A percentile compares a stretch with the other conserved stretches of the same genome.
Conservation (phyloP, 92 coral and sea anemone species). For the Phenganax subtilis region DNA sequence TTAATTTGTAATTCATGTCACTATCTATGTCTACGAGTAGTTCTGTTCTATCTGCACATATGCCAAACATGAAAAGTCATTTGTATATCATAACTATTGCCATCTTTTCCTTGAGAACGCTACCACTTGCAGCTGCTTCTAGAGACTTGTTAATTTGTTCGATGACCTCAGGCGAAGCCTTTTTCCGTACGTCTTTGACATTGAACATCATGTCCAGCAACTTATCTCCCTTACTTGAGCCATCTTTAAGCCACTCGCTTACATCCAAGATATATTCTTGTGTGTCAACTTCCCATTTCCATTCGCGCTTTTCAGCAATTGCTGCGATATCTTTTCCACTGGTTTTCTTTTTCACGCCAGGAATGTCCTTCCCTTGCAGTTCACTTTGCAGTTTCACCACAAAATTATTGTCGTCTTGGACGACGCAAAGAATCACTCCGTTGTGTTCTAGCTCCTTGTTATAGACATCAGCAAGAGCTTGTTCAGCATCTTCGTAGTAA, state of each 20-base stretch:
- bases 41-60: too few species aligned
- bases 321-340: constrained; percentile 48
- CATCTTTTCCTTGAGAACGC: constrained; percentile 29
- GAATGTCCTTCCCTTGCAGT: constrained; percentile 38
- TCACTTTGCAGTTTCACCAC: constrained; percentile 39
- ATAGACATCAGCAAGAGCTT: constrained; percentile 41
- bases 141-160: constrained; percentile 65
- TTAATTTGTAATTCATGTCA: too few species aligned
- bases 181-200: constrained; percentile 34
- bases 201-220: constrained; percentile 26
- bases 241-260: constrained; percentile 46
- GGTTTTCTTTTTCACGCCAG: constrained; percentile 32
- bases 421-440: constrained; percentile 53
- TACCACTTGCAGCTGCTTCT: constrained; percentile 67
- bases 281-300: constrained; percentile 50
- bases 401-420: constrained; percentile 45
- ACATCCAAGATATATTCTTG: constrained; percentile 47
- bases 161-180: constrained; percentile 24
- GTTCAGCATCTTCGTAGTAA: constrained; percentile 53
- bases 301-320: constrained; percentile 45
- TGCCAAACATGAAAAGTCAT: neutral
- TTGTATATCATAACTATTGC: constrained; percentile 35
- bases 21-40: too few species aligned
- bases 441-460: constrained; percentile 42
- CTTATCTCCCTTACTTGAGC: constrained; percentile 31